Evolutionary conservation across 2,888 invertebrate species (phyloP).

Genomic region (Blastobasis lacticolella): DNA sequence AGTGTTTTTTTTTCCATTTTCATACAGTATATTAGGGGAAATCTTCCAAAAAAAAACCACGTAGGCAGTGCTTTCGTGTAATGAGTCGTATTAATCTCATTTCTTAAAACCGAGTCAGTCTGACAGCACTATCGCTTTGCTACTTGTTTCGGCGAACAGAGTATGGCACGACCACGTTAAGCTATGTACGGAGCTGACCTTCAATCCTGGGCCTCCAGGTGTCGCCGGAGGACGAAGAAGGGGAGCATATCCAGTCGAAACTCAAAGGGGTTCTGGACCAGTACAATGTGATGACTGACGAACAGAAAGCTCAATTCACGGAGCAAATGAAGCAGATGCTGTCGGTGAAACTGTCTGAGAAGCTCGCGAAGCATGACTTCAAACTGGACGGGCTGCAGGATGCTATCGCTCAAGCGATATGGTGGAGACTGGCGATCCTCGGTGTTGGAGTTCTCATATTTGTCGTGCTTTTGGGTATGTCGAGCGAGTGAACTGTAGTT

Average conservation of each 20-base stretch:
- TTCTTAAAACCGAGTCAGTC: no score
- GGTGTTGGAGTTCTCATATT: conserved; percentile 37
- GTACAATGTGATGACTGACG: conserved; percentile 38
- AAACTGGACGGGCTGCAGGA: conserved; percentile 43
- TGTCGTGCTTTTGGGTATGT: conserved; percentile 39
- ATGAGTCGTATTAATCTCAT: no score
- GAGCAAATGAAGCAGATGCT: conserved; percentile 47
- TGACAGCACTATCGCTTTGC: no score
- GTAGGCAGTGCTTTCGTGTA: no score
- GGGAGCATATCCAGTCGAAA: conserved; percentile 38
- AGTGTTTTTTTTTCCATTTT: no score
- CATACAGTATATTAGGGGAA: no score
- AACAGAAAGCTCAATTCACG: conserved; percentile 45
- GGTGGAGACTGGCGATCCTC: conserved; percentile 35
- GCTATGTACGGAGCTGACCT: no score
- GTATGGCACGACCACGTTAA: no score
- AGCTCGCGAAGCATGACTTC: conserved; percentile 34
- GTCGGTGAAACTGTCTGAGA: conserved; percentile 35
- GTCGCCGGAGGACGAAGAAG: conserved; percentile 41
- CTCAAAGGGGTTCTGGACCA: conserved; percentile 38
- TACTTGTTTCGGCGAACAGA: no score
- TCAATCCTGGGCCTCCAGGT: no score
- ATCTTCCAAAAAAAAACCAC: no score
- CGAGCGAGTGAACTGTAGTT: no score
- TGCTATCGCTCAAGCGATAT: conserved; percentile 38